phyloP scores from a whole-genome alignment of 2,113 vertebrate genomes.

The Platichthys stellatus region DNA sequence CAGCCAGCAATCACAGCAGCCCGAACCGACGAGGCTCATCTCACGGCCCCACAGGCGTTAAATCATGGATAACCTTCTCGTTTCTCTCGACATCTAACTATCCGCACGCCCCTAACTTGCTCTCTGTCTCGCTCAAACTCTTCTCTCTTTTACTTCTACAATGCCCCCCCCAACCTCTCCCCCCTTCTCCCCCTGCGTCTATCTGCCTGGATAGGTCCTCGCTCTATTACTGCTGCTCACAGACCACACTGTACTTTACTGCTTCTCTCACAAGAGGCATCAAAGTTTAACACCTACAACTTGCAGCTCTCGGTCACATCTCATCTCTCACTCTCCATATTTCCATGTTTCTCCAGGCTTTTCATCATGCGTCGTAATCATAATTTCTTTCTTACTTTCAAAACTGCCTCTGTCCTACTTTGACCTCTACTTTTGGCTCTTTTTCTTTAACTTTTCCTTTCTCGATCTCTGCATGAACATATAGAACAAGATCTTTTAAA shows the following conservation, averaged over 20 bases:
- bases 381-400: conserved; percentile 10
- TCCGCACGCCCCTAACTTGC: conserved; percentile 61
- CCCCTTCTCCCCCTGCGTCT: neutral
- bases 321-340: conserved; percentile 55
- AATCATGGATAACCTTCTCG: conserved; percentile 83
- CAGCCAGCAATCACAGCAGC: conserved; percentile 77
- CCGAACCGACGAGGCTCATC: conserved; percentile 74
- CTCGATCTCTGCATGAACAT: neutral
- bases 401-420: conserved; percentile 16
- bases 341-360: conserved; percentile 62
- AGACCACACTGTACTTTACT: conserved; percentile 68
- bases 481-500: neutral
- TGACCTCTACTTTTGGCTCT: neutral
- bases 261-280: conserved; percentile 73
- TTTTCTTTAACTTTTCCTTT: neutral
- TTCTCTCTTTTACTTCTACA: conserved; percentile 49
- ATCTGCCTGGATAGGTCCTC: conserved; percentile 49
- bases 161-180: conserved; percentile 5
- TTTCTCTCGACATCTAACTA: conserved; percentile 76
- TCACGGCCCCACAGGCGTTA: conserved; percentile 76
- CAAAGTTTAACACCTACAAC: conserved; percentile 82
- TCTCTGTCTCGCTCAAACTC: conserved; percentile 63
- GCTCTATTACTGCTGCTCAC: conserved; percentile 54
- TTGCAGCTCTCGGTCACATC: conserved; percentile 68
- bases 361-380: conserved; percentile 65